Base-by-base conservation (phyloP, 2,113 vertebrate genomes). In the Lophius piscatorius region DNA sequence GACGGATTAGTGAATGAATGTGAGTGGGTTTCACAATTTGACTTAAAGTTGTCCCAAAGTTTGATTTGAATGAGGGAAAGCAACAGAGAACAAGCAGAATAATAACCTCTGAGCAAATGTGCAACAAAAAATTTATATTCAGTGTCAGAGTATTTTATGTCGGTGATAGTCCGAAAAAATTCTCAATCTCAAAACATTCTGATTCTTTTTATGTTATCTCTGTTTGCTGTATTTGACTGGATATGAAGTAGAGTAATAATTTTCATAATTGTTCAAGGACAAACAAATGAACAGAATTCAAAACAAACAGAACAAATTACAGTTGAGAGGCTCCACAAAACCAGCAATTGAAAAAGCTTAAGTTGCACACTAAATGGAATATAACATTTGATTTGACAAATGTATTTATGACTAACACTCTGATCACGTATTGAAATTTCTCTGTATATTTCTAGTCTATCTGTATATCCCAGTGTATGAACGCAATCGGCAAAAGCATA, bases 91-190 rank as follows among this genome's bases (percentile, higher is more conserved):
- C 16, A 11, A 55, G 10, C 4, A 55, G 2, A 56, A 34, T 13
- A 8, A 44, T 5, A 36, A 13, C 31, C 17, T 8, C 6, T 3
- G 10, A 31, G 14, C 2, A 36, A 34, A 7, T 72, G 63, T 46
- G 50, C 71, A 65, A 50, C 39, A 66, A 41, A 40, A 12, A 46
- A 20, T 35, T 35, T 62, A 34, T 47, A 60, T 65, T 48, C 34
- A 65, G 10, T 13, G 22, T 21, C 16, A 8, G 39, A 11, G 21
- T 35, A 23, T 38, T 51, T 55, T 66, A 26, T 28, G 34, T 20
- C 2, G 34, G 24, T 13, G 40, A 54, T 33, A 33, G 33, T 18
- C 29, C 6, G 31, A 16, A 34, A 16, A 70, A 65, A n/a, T n/a
- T n/a, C n/a, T n/a, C n/a, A n/a, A n/a, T n/a, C n/a, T n/a, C n/a